Percentiles rank a stretch among this genome's conserved stretches.
phyloP scores from a whole-genome alignment of 1,140 invertebrate species.

The Fopius arisanus region DNA sequence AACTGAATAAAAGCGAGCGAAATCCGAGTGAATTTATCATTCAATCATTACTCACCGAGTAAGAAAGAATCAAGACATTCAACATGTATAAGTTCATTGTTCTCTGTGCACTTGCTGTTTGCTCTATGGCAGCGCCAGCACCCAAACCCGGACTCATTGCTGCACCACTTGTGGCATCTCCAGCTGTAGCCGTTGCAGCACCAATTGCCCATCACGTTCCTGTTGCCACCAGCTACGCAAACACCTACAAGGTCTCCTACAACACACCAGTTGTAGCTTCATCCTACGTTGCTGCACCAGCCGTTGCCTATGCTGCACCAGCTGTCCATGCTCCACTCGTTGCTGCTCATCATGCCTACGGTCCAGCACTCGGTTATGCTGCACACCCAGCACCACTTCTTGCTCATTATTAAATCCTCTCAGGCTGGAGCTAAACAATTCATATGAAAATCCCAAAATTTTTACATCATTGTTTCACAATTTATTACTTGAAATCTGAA shows the following conservation, averaged over 20 bases:
- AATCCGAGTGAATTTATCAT: background rate
- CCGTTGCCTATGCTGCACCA: background rate
- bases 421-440: background rate
- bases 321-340: background rate
- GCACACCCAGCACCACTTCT: background rate
- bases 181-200: conserved; percentile 29
- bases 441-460: too few species aligned
- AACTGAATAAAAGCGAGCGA: background rate
- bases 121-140: conserved; percentile 45
- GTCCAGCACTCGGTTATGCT: background rate
- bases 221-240: conserved; percentile 22
- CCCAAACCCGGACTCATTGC: conserved; percentile 43
- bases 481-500: too few species aligned
- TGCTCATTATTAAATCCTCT: background rate
- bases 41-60: background rate
- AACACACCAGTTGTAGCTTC: background rate
- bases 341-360: background rate
- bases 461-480: too few species aligned
- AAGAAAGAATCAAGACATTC: conserved; percentile 1
- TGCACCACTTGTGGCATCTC: conserved; percentile 25
- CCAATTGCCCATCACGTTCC: conserved; percentile 11
- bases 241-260: conserved; percentile 19
- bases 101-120: conserved; percentile 36
- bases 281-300: background rate
- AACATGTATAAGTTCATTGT: conserved; percentile 31